Evolutionary conservation across 2,888 invertebrate genomes (phyloP).

Genomic region (Leptinotarsa peninsularis): DNA sequence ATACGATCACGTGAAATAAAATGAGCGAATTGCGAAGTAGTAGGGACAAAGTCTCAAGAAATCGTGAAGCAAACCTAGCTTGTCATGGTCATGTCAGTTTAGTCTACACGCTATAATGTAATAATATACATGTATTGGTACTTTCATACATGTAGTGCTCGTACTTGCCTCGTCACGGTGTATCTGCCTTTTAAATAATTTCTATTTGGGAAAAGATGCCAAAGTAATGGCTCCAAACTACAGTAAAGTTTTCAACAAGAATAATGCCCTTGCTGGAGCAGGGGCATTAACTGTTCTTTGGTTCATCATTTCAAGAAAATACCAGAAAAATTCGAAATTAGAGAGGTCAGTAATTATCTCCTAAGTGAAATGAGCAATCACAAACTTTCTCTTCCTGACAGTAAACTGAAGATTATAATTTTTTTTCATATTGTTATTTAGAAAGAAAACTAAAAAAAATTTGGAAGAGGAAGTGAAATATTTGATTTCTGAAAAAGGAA

Average conservation of each 20-base stretch:
- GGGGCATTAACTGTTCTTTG: slow-evolving; percentile 74
- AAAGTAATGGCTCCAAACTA: slow-evolving; percentile 78
- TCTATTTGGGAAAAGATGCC: slow-evolving; percentile 20
- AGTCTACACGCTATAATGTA: too few relatives aligned
- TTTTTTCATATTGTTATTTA: slow-evolving; percentile 45
- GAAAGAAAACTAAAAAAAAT: slow-evolving; percentile 67
- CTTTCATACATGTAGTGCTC: too few relatives aligned
- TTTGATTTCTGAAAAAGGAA: slow-evolving; percentile 79
- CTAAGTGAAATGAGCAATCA: slow-evolving; percentile 16
- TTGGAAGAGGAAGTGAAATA: slow-evolving; percentile 83
- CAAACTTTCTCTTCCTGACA: slow-evolving; percentile 8
- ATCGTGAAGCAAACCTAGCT: too few relatives aligned
- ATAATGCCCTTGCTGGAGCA: slow-evolving; percentile 74
- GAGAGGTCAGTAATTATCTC: slow-evolving; percentile 52
- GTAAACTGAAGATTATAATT: not conserved
- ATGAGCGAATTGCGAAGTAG: too few relatives aligned
- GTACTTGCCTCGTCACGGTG: too few relatives aligned
- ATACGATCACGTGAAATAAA: too few relatives aligned
- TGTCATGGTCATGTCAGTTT: too few relatives aligned
- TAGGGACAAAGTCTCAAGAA: too few relatives aligned
- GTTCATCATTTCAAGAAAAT: slow-evolving; percentile 69
- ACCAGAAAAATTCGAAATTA: slow-evolving; percentile 64
- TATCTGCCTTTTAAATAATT: not conserved
- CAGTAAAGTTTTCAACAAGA: slow-evolving; percentile 80
- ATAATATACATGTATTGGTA: too few relatives aligned